phyloP scores from a whole-genome alignment of 1,140 invertebrate species.

The Drosophila tsacasi region DNA sequence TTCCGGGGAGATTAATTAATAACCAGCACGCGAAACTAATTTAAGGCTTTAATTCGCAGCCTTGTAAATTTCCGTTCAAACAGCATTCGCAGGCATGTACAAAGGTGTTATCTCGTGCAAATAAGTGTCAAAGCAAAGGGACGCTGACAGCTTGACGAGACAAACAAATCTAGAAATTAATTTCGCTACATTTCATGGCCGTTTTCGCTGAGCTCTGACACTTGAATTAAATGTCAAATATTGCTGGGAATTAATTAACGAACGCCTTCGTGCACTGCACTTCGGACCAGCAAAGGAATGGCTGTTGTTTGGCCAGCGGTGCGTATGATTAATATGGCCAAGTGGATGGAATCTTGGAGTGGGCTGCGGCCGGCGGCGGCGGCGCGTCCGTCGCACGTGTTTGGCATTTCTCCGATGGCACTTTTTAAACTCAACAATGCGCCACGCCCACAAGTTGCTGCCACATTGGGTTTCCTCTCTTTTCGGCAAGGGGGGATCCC shows the following conservation, averaged over 20 bases:
- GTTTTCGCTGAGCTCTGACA: slow-evolving; percentile 26
- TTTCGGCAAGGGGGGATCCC: not conserved
- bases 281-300: not conserved
- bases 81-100: slow-evolving; percentile 42
- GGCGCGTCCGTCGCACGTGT: slow-evolving; percentile 43
- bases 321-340: slow-evolving; percentile 76
- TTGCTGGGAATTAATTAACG: slow-evolving; percentile 71
- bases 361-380: not conserved
- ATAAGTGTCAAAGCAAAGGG: slow-evolving; percentile 53
- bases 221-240: slow-evolving; percentile 70
- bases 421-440: slow-evolving; percentile 65
- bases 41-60: slow-evolving; percentile 39
- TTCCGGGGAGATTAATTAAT: slow-evolving; percentile 70
- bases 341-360: slow-evolving; percentile 21
- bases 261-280: slow-evolving; percentile 26
- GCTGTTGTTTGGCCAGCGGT: slow-evolving; percentile 31
- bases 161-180: slow-evolving; percentile 66
- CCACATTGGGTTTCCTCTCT: slow-evolving; percentile 30
- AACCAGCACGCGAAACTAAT: slow-evolving; percentile 71
- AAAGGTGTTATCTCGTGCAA: slow-evolving; percentile 53
- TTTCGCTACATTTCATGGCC: slow-evolving; percentile 60
- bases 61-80: slow-evolving; percentile 28
- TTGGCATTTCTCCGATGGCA: slow-evolving; percentile 59
- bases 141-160: slow-evolving; percentile 26
- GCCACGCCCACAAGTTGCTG: slow-evolving; percentile 54